Evolutionary conservation across 2,113 vertebrate species (phyloP).

Genomic region (Bubo bubo): DNA sequence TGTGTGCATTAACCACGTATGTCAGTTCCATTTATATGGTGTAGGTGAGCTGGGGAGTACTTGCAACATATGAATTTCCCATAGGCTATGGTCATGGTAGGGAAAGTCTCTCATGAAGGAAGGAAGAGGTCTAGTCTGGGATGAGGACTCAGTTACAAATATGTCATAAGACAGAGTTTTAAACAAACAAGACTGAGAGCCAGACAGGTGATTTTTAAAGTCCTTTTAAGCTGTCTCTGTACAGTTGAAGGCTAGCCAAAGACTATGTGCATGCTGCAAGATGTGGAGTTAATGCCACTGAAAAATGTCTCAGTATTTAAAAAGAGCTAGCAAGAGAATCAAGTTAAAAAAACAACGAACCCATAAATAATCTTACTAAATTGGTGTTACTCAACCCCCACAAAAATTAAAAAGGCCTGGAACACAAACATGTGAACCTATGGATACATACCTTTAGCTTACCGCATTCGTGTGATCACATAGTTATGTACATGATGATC

Average conservation of each 20-base stretch:
- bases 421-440: neutral
- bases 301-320: neutral
- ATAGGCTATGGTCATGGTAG: neutral
- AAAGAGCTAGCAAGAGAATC: neutral
- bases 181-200: neutral
- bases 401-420: neutral
- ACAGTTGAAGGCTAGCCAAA: neutral
- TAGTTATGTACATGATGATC: neutral
- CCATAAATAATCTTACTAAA: neutral
- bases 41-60: neutral
- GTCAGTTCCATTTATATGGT: neutral
- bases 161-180: neutral
- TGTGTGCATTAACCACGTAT: neutral
- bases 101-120: neutral
- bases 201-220: neutral
- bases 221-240: neutral
- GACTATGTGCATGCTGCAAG: neutral
- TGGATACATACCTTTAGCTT: neutral
- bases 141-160: neutral
- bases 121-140: neutral
- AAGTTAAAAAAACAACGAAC: neutral
- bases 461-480: fast-evolving
- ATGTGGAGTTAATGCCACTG: neutral
- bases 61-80: neutral
- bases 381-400: neutral